These are phyloP conservation scores for Arenicola marina DNA, from an alignment of 2,888 invertebrate genomes.

Conservation along the genomic window DNA sequence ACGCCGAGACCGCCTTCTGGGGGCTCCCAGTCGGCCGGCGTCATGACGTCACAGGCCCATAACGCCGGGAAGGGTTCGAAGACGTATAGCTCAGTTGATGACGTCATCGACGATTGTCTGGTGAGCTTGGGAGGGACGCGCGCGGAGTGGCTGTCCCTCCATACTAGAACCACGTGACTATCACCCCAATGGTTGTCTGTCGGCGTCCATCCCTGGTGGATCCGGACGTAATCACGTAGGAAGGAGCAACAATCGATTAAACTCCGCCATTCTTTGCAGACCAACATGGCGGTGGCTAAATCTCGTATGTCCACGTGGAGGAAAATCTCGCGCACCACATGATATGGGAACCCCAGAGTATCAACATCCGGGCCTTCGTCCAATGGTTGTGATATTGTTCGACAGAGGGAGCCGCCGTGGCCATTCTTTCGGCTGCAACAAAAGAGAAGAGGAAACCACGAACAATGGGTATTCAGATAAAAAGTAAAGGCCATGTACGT, in stretches of 20 bases:
- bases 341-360: conserved; percentile 14
- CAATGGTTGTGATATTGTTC: too few relatives aligned
- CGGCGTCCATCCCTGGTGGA: conserved; percentile 6
- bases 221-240: conserved; percentile 8
- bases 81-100: too few relatives aligned
- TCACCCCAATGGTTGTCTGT: too few relatives aligned
- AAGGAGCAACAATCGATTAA: conserved; percentile 20
- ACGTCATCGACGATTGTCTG: neutral
- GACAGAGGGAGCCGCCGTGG: too few relatives aligned
- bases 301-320: conserved; percentile 8
- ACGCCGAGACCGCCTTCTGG: conserved; percentile 15
- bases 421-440: too few relatives aligned
- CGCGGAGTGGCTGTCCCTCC: neutral
- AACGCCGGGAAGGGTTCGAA: conserved; percentile 16
- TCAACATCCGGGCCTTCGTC: too few relatives aligned
- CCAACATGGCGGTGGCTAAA: conserved; percentile 14
- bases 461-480: too few relatives aligned
- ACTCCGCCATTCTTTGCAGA: conserved; percentile 27
- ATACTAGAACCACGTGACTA: too few relatives aligned
- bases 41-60: conserved; percentile 17
- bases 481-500: too few relatives aligned
- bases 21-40: conserved; percentile 8
- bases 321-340: conserved; percentile 10
- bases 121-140: neutral
- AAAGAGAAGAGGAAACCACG: too few relatives aligned